Evolutionary conservation across 2,797 vertebrate genomes (phyloP).

Genomic region (Odontamblyopus lacepedii): DNA sequence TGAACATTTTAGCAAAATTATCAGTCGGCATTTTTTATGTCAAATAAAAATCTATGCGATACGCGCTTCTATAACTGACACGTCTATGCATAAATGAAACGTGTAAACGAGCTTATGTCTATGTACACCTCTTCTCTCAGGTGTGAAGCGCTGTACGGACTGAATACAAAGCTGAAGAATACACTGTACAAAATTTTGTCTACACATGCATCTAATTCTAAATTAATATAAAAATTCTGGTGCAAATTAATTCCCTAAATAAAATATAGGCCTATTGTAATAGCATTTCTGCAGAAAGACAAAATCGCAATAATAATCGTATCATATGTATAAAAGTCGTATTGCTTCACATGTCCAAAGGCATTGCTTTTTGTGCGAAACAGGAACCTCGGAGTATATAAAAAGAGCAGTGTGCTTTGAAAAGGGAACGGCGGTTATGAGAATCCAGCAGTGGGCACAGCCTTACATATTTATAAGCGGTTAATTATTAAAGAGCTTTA

Average conservation of each 20-base stretch:
- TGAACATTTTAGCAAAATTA: background rate
- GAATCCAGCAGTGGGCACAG: constrained; percentile 66
- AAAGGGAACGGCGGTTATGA: constrained; percentile 63
- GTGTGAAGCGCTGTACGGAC: constrained; percentile 16
- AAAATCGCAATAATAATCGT: background rate
- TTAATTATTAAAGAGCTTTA: constrained; percentile 85
- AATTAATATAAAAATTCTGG: background rate
- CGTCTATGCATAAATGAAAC: constrained; percentile 24
- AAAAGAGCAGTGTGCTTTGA: constrained; percentile 61
- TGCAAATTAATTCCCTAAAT: background rate
- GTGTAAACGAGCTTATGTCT: constrained; percentile 25
- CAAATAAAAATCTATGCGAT: background rate
- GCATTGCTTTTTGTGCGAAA: background rate
- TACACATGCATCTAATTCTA: background rate
- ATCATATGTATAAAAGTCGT: background rate
- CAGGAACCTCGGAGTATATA: background rate
- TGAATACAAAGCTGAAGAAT: constrained; percentile 12
- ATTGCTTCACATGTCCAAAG: background rate
- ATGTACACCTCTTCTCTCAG: constrained; percentile 13
- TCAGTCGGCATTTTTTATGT: background rate
- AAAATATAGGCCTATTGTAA: background rate
- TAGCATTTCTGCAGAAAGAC: background rate
- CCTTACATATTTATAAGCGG: constrained; percentile 78
- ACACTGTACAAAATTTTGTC: background rate
- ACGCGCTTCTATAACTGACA: constrained; percentile 23